phyloP scores from a whole-genome alignment of 2,797 vertebrate species.

The Leucoraja ocellata region DNA sequence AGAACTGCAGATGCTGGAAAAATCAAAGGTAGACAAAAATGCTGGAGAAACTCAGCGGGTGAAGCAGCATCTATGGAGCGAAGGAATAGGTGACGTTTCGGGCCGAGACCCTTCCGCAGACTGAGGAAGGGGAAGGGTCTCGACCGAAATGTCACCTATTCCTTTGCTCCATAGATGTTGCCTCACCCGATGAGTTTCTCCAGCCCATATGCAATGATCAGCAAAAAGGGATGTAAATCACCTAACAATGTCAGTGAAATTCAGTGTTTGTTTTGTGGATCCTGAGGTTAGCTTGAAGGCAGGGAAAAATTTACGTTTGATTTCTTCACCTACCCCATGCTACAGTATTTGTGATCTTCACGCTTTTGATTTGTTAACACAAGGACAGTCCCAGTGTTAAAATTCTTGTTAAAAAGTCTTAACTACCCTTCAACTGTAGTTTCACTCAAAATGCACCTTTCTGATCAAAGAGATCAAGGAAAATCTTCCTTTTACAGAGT shows the following conservation, averaged over 20 bases:
- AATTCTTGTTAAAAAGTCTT: neutral
- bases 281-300: neutral
- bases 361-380: neutral
- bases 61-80: too few species aligned
- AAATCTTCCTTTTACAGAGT: neutral
- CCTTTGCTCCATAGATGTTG: too few species aligned
- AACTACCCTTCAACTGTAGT: neutral
- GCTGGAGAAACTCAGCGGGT: too few species aligned
- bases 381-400: neutral
- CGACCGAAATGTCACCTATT: too few species aligned
- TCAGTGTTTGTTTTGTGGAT: neutral
- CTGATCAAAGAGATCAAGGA: neutral
- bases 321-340: neutral
- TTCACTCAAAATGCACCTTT: neutral
- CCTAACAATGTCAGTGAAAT: neutral
- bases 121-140: too few species aligned
- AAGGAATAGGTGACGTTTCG: too few species aligned
- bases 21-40: too few species aligned
- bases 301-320: neutral
- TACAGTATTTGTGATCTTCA: neutral
- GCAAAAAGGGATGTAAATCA: neutral
- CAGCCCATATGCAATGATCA: neutral
- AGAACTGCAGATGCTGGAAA: too few species aligned
- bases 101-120: too few species aligned
- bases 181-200: too few species aligned